Evolutionary conservation across 2,888 invertebrate genomes (phyloP).

Genomic region (Aphidoletes aphidimyza): DNA sequence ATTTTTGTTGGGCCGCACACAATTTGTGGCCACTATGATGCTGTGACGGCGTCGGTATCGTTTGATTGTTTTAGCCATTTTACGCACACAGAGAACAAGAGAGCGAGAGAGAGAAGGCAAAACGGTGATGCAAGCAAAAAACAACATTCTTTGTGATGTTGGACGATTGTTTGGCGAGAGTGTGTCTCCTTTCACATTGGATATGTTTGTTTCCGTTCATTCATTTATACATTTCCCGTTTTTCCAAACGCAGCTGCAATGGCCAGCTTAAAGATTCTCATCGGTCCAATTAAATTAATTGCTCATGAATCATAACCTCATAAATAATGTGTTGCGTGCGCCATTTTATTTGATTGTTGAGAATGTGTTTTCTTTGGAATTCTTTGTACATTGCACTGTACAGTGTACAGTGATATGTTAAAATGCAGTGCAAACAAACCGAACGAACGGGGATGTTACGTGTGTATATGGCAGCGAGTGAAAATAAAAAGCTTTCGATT

Average conservation of each 20-base stretch:
- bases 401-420: too few species aligned
- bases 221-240: constrained; percentile 1
- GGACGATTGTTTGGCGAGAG: neutral
- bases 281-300: constrained; percentile 49
- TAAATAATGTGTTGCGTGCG: constrained; percentile 49
- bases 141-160: neutral
- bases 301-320: constrained; percentile 38
- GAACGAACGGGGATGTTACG: too few species aligned
- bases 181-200: neutral
- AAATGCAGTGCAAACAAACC: too few species aligned
- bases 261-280: neutral
- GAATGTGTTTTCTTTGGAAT: neutral
- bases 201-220: constrained; percentile 10
- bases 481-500: too few species aligned
- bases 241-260: constrained; percentile 22
- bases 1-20: neutral
- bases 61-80: too few species aligned
- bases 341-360: constrained; percentile 26
- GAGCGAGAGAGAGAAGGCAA: too few species aligned
- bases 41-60: too few species aligned
- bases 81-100: too few species aligned
- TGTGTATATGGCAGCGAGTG: too few species aligned
- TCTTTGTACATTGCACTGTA: neutral
- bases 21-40: too few species aligned
- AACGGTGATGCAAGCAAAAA: too few species aligned